Conservation (phyloP, 2,113 vertebrate genomes). For the Mobula hypostoma region DNA sequence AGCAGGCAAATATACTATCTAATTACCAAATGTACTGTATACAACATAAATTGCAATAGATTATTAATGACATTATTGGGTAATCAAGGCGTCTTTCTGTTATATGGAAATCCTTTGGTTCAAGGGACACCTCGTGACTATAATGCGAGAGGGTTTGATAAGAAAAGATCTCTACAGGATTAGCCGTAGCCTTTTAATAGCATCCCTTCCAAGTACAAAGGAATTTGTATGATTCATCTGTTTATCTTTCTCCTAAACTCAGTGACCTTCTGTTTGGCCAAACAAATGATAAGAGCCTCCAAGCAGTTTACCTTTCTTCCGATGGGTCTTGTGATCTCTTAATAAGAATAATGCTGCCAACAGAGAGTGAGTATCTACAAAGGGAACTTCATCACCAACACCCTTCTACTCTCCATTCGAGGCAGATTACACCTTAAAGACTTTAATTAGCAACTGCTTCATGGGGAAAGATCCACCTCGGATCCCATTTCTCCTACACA, state of each 20-base stretch:
- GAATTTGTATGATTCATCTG: constrained; percentile 26
- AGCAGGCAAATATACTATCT: not conserved
- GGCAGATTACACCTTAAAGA: constrained; percentile 22
- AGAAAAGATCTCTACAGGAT: constrained; percentile 31
- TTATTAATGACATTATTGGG: constrained; percentile 28
- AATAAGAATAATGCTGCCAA: constrained; percentile 4
- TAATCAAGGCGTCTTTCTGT: constrained; percentile 2
- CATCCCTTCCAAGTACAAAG: constrained; percentile 35
- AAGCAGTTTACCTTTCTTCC: constrained; percentile 36
- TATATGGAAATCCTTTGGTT: constrained; percentile 21
- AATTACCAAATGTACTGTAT: constrained; percentile 23
- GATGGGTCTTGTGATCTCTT: constrained; percentile 1
- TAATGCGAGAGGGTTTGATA: constrained; percentile 14
- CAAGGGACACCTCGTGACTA: constrained; percentile 10
- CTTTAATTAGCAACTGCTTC: constrained; percentile 36
- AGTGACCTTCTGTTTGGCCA: constrained; percentile 35
- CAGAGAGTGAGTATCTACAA: constrained; percentile 13
- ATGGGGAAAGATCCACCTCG: not conserved
- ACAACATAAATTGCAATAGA: not conserved
- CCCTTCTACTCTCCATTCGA: not conserved
- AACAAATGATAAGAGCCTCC: constrained; percentile 35
- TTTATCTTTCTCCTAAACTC: constrained; percentile 16
- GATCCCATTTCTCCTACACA: constrained; percentile 32
- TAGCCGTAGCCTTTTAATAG: constrained; percentile 27
- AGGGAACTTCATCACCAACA: constrained; percentile 21